Conservation (phyloP, 2,888 invertebrate genomes). For the Brachycybe producta region DNA sequence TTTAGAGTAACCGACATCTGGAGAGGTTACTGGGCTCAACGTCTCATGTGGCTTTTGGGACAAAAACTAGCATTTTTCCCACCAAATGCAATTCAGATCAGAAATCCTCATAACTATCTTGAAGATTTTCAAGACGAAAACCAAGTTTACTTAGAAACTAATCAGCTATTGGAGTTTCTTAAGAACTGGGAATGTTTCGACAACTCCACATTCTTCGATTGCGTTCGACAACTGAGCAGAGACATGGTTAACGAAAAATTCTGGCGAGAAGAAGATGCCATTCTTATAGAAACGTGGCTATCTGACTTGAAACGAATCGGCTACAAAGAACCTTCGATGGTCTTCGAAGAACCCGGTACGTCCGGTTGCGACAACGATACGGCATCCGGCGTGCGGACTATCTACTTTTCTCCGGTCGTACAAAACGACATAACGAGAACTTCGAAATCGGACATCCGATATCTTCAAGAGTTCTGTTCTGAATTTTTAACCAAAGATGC, state of each 20-base stretch:
- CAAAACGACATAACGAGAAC: too few species aligned
- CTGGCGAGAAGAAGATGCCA: background rate
- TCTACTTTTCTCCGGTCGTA: background rate
- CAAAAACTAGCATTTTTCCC: background rate
- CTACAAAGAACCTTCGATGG: background rate
- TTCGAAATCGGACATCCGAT: too few species aligned
- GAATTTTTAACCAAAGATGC: too few species aligned
- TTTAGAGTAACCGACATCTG: slow-evolving; percentile 7
- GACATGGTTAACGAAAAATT: background rate
- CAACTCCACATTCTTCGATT: slow-evolving; percentile 1
- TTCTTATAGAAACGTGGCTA: background rate
- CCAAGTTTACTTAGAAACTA: slow-evolving; percentile 3
- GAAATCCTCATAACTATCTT: slow-evolving; percentile 3
- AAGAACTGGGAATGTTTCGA: background rate
- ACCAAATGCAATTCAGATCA: background rate
- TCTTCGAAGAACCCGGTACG: too few species aligned
- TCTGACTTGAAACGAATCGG: background rate
- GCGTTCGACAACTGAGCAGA: background rate
- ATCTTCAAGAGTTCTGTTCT: too few species aligned
- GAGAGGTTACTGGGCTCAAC: slow-evolving; percentile 11
- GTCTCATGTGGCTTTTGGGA: slow-evolving; percentile 8
- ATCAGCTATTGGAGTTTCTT: background rate
- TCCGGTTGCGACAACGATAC: background rate
- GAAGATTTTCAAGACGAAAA: slow-evolving; percentile 2
- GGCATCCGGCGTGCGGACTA: background rate